Evolutionary conservation across 2,888 invertebrate species (phyloP), one percentile per base, ranked within the genome.

Genomic region (Drosophila pseudotalamancana): DNA sequence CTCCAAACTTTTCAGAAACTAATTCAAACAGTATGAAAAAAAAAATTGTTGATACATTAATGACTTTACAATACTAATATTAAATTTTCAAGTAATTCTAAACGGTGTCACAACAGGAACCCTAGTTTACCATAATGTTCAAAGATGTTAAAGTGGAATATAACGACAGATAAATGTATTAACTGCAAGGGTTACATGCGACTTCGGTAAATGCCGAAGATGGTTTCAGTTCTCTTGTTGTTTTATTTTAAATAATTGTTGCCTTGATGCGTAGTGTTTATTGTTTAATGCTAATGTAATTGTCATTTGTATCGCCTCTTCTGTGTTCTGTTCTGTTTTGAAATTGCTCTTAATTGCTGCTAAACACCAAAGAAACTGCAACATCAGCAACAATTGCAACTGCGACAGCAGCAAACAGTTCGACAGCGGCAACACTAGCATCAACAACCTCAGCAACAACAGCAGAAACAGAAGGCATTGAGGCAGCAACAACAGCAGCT

Each of bases 291-390:
- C 78, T 79, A 82, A 69, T 67, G 79, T 75, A 69, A 69, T 83
- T 81, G 81, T 84, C 74, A 85, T 80, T 88, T 83, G 84, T 88
- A 82, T 88, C 71, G 77, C 85, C 83, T 82, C 86, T 87, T 82
- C 86, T 83, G 86, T 85, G 77, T 84, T 81, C 84, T 83, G 86
- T 81, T 80, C 50, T 76, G 77, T 76, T 79, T 81, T 56, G 59
- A 65, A 65, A 65, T 55, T 80, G 87, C 84, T 84, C 74, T 56
- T 62, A 72, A 78, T 66, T 80, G 77, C 77, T 78, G 77, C 81
- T 63, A 48, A 77, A 76, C 77, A 68, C 57, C 64, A 54, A 62
- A 54, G 48, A 61, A 59, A 73, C 80, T 60, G 63, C 54, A 72
- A 77, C 81, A 53, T 42, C 66, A 67, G 59, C 69, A 69, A 56